Evolutionary conservation across 2,113 vertebrate genomes (phyloP).

Genomic region (Etheostoma spectabile): DNA sequence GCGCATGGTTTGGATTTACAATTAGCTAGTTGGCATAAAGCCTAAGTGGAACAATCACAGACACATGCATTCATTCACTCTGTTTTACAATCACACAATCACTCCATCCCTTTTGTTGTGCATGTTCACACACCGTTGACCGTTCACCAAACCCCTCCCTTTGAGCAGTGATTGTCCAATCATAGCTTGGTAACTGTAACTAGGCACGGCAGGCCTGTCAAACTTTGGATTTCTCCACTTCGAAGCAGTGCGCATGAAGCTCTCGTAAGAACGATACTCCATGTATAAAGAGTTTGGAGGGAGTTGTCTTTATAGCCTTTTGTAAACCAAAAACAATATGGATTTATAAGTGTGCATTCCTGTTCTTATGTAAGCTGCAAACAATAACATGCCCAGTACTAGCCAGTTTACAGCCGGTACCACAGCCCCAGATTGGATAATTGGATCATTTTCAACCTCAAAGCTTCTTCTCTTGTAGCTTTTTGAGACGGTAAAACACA

Average conservation of each 20-base stretch:
- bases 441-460: not conserved
- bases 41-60: conserved; percentile 38
- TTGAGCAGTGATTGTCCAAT: not conserved
- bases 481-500: not conserved
- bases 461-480: not conserved
- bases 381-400: no score
- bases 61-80: conserved; percentile 6
- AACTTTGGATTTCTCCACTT: not conserved
- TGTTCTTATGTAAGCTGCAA: not conserved
- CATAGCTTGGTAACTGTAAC: not conserved
- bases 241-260: not conserved
- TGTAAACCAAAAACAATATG: not conserved
- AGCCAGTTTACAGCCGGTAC: no score
- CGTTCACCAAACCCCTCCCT: not conserved
- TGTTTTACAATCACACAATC: not conserved
- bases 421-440: no score
- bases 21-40: conserved; percentile 48
- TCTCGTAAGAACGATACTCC: not conserved
- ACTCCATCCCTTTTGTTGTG: not conserved
- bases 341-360: not conserved
- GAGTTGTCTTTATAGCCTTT: not conserved
- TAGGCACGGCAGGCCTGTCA: not conserved
- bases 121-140: not conserved
- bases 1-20: conserved; percentile 45
- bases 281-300: not conserved